These are phyloP conservation scores for Tenthredo distinguenda DNA, from an alignment of 2,888 invertebrate species.

Conservation along the genomic window DNA sequence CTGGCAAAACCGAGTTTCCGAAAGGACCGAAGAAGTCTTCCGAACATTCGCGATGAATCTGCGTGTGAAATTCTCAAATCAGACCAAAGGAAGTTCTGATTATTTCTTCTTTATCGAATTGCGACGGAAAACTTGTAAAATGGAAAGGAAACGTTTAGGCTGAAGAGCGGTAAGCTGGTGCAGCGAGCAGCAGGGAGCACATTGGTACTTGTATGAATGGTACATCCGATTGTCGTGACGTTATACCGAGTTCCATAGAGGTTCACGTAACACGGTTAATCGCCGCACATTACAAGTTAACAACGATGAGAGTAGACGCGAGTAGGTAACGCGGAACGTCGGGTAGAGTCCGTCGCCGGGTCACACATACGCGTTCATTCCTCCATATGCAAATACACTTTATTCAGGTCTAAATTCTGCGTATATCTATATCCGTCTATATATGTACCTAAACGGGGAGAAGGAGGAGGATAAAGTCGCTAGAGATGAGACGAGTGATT, in stretches of 20 bases:
- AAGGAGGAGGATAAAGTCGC: neutral
- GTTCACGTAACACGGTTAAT: slow-evolving; percentile 28
- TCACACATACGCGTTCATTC: neutral
- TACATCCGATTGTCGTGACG: slow-evolving; percentile 27
- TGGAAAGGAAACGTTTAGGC: neutral
- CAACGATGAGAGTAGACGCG: neutral
- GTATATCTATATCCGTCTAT: neutral
- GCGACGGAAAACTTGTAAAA: neutral
- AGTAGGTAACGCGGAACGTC: neutral
- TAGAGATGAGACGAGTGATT: neutral
- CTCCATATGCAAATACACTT: neutral
- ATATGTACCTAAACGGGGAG: neutral
- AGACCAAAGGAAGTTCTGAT: neutral
- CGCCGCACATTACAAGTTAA: slow-evolving; percentile 13
- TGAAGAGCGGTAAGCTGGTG: neutral
- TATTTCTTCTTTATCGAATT: neutral
- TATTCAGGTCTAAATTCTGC: neutral
- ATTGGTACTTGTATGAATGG: slow-evolving; percentile 2
- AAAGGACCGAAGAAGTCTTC: neutral
- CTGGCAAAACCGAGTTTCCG: neutral
- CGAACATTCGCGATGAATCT: neutral
- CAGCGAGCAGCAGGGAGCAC: neutral
- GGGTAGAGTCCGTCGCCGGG: neutral
- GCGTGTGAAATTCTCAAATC: neutral
- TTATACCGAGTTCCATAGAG: neutral